phyloP scores from a whole-genome alignment of 2,888 invertebrate species.

The Brenthis hecate region DNA sequence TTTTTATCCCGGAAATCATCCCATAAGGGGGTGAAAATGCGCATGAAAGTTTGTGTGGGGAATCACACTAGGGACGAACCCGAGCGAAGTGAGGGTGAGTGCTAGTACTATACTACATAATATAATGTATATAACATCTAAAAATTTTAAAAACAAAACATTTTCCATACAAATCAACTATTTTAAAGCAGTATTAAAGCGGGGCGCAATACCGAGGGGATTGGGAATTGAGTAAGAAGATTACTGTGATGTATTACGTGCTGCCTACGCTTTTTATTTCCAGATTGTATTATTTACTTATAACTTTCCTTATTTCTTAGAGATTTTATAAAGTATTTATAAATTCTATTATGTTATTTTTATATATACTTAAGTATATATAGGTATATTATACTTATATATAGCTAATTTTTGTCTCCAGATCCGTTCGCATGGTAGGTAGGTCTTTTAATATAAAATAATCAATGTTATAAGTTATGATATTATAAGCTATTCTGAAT shows the following conservation, averaged over 20 bases:
- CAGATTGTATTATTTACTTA: conserved; percentile 33
- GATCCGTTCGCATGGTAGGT: no score
- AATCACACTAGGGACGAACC: no score
- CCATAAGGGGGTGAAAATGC: no score
- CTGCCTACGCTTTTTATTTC: conserved; percentile 43
- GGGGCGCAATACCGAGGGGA: conserved; percentile 44
- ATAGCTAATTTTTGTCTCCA: not conserved
- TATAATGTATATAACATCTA: conserved; percentile 29
- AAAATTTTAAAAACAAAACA: conserved; percentile 5
- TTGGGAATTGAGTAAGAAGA: conserved; percentile 76
- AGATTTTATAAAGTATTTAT: not conserved
- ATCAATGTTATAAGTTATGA: no score
- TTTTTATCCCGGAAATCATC: no score
- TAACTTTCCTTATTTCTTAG: conserved; percentile 16
- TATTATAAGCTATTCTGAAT: no score
- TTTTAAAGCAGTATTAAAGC: conserved; percentile 25
- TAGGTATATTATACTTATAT: not conserved
- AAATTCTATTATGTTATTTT: conserved; percentile 1
- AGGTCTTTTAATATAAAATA: no score
- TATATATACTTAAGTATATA: not conserved
- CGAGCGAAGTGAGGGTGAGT: no score
- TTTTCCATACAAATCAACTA: conserved; percentile 30
- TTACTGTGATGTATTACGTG: conserved; percentile 77
- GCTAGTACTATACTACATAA: no score
- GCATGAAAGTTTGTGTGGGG: no score